A percentile compares a stretch with the other conserved stretches of the same genome.
phyloP scores from a whole-genome alignment of 2,888 invertebrate species.

The Cataglyphis cursor region DNA sequence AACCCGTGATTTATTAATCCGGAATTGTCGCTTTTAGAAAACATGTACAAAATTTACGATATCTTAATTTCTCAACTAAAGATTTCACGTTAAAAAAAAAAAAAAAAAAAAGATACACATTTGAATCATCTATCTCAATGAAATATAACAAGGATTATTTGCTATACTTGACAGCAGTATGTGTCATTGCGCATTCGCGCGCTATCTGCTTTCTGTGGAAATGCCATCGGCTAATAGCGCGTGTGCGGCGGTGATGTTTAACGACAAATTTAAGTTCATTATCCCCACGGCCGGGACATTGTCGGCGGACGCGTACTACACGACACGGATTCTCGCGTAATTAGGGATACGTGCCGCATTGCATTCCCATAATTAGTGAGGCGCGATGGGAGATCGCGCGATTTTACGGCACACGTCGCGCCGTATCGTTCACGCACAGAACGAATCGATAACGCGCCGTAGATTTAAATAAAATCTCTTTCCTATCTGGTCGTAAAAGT shows the following conservation, averaged over 20 bases:
- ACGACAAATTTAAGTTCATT: slow-evolving; percentile 56
- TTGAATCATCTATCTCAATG: neutral
- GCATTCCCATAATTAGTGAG: slow-evolving; percentile 48
- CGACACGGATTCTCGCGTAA: slow-evolving; percentile 49
- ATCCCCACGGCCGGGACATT: slow-evolving; percentile 34
- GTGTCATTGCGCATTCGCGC: slow-evolving; percentile 22
- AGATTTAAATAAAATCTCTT: slow-evolving; percentile 50
- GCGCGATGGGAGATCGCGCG: slow-evolving; percentile 13
- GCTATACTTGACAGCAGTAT: too few relatives aligned
- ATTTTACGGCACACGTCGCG: slow-evolving; percentile 27
- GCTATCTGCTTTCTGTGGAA: slow-evolving; percentile 31
- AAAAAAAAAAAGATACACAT: neutral
- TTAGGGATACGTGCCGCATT: slow-evolving; percentile 43
- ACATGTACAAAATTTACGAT: neutral
- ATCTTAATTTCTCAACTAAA: neutral
- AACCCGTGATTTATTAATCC: slow-evolving; percentile 24
- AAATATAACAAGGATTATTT: neutral
- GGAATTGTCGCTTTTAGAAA: slow-evolving; percentile 1
- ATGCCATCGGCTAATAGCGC: slow-evolving; percentile 29
- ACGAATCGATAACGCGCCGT: slow-evolving; percentile 47
- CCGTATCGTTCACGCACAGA: slow-evolving; percentile 17
- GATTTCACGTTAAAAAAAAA: neutral
- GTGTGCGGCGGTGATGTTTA: slow-evolving; percentile 38
- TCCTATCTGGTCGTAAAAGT: slow-evolving; percentile 40
- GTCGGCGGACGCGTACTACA: slow-evolving; percentile 36